These are phyloP conservation scores for Gymnobelideus leadbeateri DNA, from an alignment of 2,113 vertebrate genomes.

Conservation along the genomic window DNA sequence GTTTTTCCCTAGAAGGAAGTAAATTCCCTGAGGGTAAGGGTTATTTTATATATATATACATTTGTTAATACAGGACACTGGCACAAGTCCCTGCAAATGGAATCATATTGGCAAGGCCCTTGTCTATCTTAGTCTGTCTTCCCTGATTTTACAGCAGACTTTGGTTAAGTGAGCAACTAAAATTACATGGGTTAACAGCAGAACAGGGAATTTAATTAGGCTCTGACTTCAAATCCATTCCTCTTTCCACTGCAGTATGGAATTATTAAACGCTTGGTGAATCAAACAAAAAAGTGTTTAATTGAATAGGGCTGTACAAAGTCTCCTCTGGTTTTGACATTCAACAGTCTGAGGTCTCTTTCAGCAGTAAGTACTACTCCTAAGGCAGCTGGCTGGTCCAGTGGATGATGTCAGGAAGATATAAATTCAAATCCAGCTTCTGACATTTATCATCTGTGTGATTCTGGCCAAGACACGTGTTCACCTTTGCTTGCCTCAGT, in stretches of 20 bases:
- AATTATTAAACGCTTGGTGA: not conserved
- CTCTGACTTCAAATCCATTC: too few relatives aligned
- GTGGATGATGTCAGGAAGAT: too few relatives aligned
- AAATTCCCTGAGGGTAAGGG: not conserved
- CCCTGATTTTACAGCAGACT: not conserved
- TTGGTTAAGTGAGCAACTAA: not conserved
- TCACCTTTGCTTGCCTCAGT: not conserved
- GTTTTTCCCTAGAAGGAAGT: not conserved
- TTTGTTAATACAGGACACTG: too few relatives aligned
- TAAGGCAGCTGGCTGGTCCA: not conserved
- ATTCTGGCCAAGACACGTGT: not conserved
- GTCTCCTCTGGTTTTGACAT: too few relatives aligned
- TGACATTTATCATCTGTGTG: not conserved
- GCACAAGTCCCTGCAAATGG: not conserved
- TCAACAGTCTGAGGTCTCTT: too few relatives aligned
- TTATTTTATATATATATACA: too few relatives aligned
- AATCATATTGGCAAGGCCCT: too few relatives aligned
- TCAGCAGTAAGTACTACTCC: too few relatives aligned
- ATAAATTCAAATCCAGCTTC: not conserved
- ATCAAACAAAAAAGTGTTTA: not conserved
- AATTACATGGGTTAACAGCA: not conserved
- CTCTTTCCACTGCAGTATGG: too few relatives aligned
- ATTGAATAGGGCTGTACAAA: not conserved
- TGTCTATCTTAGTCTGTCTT: not conserved
- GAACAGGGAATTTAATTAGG: not conserved